Conservation (phyloP, 1,140 invertebrate species). For the Drosophila kikkawai region DNA sequence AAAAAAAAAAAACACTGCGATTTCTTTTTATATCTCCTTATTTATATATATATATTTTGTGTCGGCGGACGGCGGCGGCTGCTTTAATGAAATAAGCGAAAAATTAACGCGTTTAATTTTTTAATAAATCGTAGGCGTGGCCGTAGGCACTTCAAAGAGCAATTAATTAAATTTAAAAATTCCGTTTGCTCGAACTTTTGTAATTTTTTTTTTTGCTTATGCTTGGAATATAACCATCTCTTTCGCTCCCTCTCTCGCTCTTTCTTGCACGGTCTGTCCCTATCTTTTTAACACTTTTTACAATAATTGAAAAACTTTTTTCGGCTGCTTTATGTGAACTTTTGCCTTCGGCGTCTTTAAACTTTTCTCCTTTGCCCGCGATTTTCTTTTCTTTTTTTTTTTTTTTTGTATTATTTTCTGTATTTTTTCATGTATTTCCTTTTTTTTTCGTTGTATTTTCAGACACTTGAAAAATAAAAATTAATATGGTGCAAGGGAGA, state of each 20-base stretch:
- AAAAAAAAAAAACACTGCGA: background rate
- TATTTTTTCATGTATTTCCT: slow-evolving; percentile 20
- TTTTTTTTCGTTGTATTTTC: slow-evolving; percentile 48
- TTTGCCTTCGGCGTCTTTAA: slow-evolving; percentile 61
- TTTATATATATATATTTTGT: slow-evolving; percentile 7
- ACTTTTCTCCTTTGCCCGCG: slow-evolving; percentile 50
- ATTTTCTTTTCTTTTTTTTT: slow-evolving; percentile 24
- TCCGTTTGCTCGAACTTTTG: slow-evolving; percentile 41
- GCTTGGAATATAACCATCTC: slow-evolving; percentile 3
- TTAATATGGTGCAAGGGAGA: slow-evolving; percentile 54
- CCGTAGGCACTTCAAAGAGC: slow-evolving; percentile 24
- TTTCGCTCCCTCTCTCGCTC: slow-evolving; percentile 5
- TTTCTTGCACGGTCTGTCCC: slow-evolving; percentile 12
- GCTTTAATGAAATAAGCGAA: slow-evolving; percentile 46
- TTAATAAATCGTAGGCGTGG: slow-evolving; percentile 1
- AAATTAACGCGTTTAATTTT: slow-evolving; percentile 54
- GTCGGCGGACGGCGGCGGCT: background rate
- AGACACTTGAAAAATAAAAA: slow-evolving; percentile 75
- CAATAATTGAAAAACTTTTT: slow-evolving; percentile 82
- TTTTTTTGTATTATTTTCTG: slow-evolving; percentile 15
- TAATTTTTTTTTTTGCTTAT: slow-evolving; percentile 27
- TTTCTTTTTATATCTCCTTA: slow-evolving; percentile 19
- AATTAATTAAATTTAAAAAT: slow-evolving; percentile 59
- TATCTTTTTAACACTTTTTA: slow-evolving; percentile 79
- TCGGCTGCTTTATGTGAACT: slow-evolving; percentile 73